These are phyloP conservation scores for Leptopilina drosophilae DNA, from an alignment of 2,888 invertebrate species.

Conservation along the genomic window DNA sequence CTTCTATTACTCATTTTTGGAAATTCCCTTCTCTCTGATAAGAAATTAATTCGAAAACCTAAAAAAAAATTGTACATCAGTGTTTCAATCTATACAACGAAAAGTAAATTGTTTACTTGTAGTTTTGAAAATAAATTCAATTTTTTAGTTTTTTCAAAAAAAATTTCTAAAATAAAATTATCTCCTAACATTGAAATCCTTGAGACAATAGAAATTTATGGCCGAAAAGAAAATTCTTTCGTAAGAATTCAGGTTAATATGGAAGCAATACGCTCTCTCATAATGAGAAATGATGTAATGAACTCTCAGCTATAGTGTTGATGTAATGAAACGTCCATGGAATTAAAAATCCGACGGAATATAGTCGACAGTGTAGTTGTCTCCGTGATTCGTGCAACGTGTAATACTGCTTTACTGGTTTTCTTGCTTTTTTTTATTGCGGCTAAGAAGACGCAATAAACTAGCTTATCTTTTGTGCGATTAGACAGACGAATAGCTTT, in stretches of 20 bases:
- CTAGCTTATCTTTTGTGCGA: constrained; percentile 4
- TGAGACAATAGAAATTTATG: not conserved
- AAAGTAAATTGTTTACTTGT: too few species aligned
- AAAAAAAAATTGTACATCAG: too few species aligned
- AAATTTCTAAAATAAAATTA: too few species aligned
- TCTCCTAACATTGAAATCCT: not conserved
- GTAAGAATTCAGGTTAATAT: constrained; percentile 7
- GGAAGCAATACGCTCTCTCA: constrained; percentile 1
- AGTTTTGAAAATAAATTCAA: too few species aligned
- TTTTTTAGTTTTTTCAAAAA: too few species aligned
- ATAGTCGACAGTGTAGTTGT: not conserved
- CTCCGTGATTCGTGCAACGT: constrained; percentile 9
- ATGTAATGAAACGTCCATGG: constrained; percentile 28
- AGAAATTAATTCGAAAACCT: too few species aligned
- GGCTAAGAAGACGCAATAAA: constrained; percentile 17
- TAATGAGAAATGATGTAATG: constrained; percentile 26
- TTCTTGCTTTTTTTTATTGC: constrained; percentile 18
- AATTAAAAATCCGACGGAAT: constrained; percentile 14
- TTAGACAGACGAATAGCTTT: not conserved
- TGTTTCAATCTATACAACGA: too few species aligned
- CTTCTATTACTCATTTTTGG: too few species aligned
- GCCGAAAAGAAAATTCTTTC: not conserved
- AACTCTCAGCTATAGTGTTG: not conserved
- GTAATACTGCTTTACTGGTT: constrained; percentile 7
- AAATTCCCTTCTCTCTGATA: too few species aligned